Conservation (phyloP, 2,113 vertebrate genomes). For the Clupea harengus region DNA sequence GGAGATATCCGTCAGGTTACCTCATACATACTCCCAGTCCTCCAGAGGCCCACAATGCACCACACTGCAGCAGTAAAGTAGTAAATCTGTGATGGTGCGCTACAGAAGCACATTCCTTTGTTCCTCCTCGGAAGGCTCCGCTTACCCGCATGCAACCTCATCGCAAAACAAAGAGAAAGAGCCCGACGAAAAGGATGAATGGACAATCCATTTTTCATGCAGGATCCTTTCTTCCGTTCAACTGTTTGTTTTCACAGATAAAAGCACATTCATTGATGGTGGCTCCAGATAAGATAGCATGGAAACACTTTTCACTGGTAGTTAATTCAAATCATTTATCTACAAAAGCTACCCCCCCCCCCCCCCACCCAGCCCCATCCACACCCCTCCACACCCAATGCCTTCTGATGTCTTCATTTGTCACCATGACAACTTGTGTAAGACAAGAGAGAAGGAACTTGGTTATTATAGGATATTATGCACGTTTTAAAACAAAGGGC, state of each 20-base stretch:
- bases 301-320: not conserved
- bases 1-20: not conserved
- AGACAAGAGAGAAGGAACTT: not conserved
- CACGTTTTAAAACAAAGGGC: not conserved
- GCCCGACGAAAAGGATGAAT: too few relatives aligned
- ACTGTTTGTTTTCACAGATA: not conserved
- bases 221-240: too few relatives aligned
- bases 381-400: not conserved
- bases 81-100: not conserved
- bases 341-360: not conserved
- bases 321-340: not conserved
- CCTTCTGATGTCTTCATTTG: slow-evolving; percentile 9
- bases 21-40: not conserved
- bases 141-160: not conserved
- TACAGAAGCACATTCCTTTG: slow-evolving; percentile 8
- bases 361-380: not conserved
- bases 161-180: not conserved
- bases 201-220: too few relatives aligned
- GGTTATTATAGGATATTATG: not conserved
- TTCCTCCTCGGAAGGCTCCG: not conserved
- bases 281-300: not conserved
- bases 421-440: not conserved
- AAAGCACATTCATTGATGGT: not conserved
- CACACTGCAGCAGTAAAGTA: not conserved
- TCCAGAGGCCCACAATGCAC: slow-evolving; percentile 11